A percentile compares a stretch with the other conserved stretches of the same genome.
phyloP scores from a whole-genome alignment of 2,797 vertebrate species.

The Onychomys leucogaster region DNA sequence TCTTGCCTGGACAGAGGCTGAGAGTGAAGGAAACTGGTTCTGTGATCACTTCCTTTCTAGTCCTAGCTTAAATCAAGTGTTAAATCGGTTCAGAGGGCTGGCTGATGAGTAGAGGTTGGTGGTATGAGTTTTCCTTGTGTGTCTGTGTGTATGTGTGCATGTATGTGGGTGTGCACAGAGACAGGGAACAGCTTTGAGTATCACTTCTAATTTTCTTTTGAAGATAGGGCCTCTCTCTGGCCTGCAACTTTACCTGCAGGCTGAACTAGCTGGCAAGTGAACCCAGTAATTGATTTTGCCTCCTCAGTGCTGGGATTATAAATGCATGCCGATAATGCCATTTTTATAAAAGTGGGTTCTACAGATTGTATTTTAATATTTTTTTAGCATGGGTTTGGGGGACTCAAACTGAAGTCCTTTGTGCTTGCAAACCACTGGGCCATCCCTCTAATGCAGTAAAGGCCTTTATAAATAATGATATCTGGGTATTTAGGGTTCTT shows the following conservation, averaged over 20 bases:
- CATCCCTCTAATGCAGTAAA: background rate
- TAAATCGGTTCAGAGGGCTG: fast-evolving
- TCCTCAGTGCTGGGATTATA: background rate
- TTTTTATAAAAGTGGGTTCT: background rate
- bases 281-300: background rate
- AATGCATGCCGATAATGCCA: background rate
- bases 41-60: too few species aligned
- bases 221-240: background rate
- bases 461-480: background rate
- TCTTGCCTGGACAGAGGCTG: background rate
- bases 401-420: background rate
- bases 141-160: background rate
- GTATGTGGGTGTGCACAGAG: background rate
- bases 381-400: background rate
- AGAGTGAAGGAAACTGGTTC: background rate
- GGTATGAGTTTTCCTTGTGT: background rate
- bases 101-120: background rate
- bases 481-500: background rate
- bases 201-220: background rate
- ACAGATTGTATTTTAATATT: background rate
- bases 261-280: background rate
- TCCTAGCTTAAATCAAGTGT: background rate
- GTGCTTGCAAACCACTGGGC: too few species aligned
- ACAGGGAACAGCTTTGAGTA: background rate
- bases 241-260: background rate